Conservation (phyloP, 2,113 vertebrate genomes). For the Amphiprion ocellaris region DNA sequence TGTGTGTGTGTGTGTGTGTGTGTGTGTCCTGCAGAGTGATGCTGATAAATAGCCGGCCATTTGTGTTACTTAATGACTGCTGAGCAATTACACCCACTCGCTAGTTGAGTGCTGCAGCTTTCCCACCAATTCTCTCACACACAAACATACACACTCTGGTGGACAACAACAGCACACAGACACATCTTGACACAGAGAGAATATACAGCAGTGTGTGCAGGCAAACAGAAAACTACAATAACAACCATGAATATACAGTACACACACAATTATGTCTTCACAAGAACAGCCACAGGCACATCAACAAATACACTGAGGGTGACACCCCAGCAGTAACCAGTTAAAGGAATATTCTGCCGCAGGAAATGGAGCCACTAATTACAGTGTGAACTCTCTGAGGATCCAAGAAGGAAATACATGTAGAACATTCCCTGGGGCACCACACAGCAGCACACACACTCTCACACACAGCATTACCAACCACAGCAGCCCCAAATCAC, state of each 20-base stretch:
- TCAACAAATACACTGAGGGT: slow-evolving; percentile 33
- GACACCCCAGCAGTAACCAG: slow-evolving; percentile 57
- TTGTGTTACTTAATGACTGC: slow-evolving; percentile 55
- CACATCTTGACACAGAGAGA: background rate
- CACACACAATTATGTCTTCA: background rate
- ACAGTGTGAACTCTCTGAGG: slow-evolving; percentile 71
- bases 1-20: background rate
- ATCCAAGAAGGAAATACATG: slow-evolving; percentile 71
- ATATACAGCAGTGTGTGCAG: background rate
- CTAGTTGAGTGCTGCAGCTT: slow-evolving; percentile 33
- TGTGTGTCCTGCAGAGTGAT: slow-evolving; percentile 7
- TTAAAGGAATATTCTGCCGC: slow-evolving; percentile 60
- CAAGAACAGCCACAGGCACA: slow-evolving; percentile 35
- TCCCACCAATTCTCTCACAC: slow-evolving; percentile 42
- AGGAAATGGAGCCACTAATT: slow-evolving; percentile 74
- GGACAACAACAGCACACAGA: background rate
- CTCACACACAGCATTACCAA: slow-evolving; percentile 47
- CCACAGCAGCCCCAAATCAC: slow-evolving; percentile 81
- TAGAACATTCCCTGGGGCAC: slow-evolving; percentile 63
- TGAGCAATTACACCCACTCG: slow-evolving; percentile 51
- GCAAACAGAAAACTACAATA: slow-evolving; percentile 5
- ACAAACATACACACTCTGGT: background rate
- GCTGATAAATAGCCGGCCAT: slow-evolving; percentile 45
- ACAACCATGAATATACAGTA: background rate
- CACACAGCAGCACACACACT: slow-evolving; percentile 46